Evolutionary conservation across 2,797 vertebrate species (phyloP).

Genomic region (Alosa sapidissima): DNA sequence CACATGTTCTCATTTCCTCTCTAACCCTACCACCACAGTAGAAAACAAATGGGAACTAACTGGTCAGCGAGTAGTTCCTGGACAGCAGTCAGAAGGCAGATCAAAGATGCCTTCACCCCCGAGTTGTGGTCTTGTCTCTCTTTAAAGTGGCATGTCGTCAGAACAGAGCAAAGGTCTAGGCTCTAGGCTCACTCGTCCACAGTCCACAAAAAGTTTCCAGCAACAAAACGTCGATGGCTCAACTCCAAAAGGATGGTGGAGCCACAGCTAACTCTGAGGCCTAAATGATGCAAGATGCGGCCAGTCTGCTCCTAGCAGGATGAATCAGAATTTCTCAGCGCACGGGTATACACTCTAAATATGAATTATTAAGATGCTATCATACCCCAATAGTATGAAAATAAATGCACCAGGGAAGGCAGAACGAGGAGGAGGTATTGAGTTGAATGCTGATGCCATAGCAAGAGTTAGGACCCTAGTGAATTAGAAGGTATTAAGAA

Average conservation of each 20-base stretch:
- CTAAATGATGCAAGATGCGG: constrained; percentile 79
- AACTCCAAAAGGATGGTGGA: constrained; percentile 69
- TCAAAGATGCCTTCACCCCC: constrained; percentile 50
- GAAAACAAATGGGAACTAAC: constrained; percentile 25
- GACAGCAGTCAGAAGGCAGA: constrained; percentile 47
- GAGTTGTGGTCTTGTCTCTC: constrained; percentile 62
- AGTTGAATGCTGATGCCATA: constrained; percentile 74
- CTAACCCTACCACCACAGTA: neutral
- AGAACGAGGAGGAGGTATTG: constrained; percentile 66
- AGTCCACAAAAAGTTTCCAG: constrained; percentile 53
- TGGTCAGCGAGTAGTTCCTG: constrained; percentile 37
- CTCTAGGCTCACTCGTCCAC: constrained; percentile 47
- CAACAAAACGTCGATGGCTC: constrained; percentile 66
- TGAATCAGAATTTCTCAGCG: constrained; percentile 86
- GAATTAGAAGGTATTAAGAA: constrained; percentile 48
- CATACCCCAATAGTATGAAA: constrained; percentile 81
- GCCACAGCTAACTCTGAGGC: constrained; percentile 64
- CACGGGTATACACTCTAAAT: constrained; percentile 80
- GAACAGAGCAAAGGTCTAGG: constrained; percentile 66
- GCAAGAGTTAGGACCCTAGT: constrained; percentile 40
- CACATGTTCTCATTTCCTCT: constrained; percentile 23
- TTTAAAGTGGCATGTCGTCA: constrained; percentile 67
- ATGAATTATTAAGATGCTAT: constrained; percentile 83
- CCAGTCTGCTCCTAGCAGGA: constrained; percentile 76
- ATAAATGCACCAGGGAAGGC: constrained; percentile 75